Evolutionary conservation across 35 echinoderm and acorn worm genomes (phyloP).

Genomic region (Strongylocentrotus purpuratus): DNA sequence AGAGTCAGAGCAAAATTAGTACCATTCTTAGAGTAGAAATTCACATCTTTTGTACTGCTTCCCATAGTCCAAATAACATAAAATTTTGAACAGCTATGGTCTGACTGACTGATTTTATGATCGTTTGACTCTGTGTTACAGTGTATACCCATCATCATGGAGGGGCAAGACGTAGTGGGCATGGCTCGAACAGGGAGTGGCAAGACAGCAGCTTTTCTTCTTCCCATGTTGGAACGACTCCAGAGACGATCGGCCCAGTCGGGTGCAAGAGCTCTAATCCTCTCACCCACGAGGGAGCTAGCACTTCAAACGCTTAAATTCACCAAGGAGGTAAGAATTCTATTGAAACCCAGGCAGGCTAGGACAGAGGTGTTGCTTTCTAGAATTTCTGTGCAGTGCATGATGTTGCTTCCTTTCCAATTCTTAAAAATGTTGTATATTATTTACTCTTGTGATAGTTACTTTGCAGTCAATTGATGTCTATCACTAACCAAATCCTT

Average conservation of each 20-base stretch:
- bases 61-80: too few relatives aligned
- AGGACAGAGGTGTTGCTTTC: neutral
- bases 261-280: conserved; percentile 82
- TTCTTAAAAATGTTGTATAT: too few relatives aligned
- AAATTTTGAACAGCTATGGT: too few relatives aligned
- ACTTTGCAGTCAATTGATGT: too few relatives aligned
- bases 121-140: too few relatives aligned
- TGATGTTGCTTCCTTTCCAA: neutral
- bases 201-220: conserved; percentile 93
- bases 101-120: too few relatives aligned
- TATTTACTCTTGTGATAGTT: too few relatives aligned
- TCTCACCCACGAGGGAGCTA: conserved; percentile 94
- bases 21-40: too few relatives aligned
- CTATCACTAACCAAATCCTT: too few relatives aligned
- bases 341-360: neutral
- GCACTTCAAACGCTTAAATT: conserved; percentile 96
- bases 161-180: conserved; percentile 93
- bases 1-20: neutral
- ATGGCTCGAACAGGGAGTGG: conserved; percentile 99
- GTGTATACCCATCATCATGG: conserved; percentile 95
- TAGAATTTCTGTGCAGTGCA: neutral
- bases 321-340: conserved; percentile 86
- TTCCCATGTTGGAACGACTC: conserved; percentile 90
- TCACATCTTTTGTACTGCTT: too few relatives aligned
- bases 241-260: conserved; percentile 62